Conservation (phyloP, 1,140 invertebrate species). For the Drosophila leontia region DNA sequence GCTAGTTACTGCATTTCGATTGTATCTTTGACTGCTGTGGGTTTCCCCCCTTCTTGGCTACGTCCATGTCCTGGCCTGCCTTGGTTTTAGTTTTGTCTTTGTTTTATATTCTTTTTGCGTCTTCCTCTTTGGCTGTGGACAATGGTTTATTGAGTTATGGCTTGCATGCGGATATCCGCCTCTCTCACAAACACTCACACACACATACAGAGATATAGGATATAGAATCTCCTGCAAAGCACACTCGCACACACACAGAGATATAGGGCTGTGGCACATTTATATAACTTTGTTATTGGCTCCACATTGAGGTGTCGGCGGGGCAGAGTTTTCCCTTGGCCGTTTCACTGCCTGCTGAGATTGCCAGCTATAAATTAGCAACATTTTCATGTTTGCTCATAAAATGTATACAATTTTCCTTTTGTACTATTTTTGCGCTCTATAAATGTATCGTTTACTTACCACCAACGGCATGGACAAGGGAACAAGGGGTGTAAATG, state of each 20-base stretch:
- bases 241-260: neutral
- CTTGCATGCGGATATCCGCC: slow-evolving; percentile 81
- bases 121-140: slow-evolving; percentile 64
- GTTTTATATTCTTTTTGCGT: slow-evolving; percentile 69
- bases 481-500: slow-evolving; percentile 8
- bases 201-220: slow-evolving; percentile 11
- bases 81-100: slow-evolving; percentile 62
- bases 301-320: slow-evolving; percentile 65
- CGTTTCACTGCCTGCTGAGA: slow-evolving; percentile 35
- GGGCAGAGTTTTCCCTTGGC: slow-evolving; percentile 17
- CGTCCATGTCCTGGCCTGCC: slow-evolving; percentile 32
- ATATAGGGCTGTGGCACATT: slow-evolving; percentile 38
- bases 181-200: slow-evolving; percentile 36
- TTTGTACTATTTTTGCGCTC: slow-evolving; percentile 24
- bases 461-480: slow-evolving; percentile 17
- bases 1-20: slow-evolving; percentile 80
- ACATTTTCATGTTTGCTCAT: slow-evolving; percentile 73
- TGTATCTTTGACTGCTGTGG: slow-evolving; percentile 76
- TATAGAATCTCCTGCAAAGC: slow-evolving; percentile 1
- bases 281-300: slow-evolving; percentile 76
- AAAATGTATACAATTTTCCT: slow-evolving; percentile 57
- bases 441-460: slow-evolving; percentile 59
- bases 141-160: slow-evolving; percentile 83
- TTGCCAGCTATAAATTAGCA: slow-evolving; percentile 73
- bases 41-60: neutral